Evolutionary conservation across 2,797 vertebrate species (phyloP).

Genomic region (Rhincodon typus): DNA sequence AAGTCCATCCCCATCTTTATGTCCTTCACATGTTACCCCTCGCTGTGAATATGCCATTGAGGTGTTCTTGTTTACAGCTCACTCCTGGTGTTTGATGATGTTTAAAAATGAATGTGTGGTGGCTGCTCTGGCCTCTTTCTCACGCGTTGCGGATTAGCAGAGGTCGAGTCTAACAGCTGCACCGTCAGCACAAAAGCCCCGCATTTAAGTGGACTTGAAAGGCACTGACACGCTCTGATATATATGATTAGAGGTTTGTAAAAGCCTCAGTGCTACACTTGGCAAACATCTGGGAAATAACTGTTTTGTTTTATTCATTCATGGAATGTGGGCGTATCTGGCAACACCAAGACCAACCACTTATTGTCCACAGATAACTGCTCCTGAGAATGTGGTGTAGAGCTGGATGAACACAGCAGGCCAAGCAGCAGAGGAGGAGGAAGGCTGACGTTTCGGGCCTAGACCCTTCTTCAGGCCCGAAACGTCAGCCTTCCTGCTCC

Average conservation of each 20-base stretch:
- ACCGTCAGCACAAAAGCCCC: constrained; percentile 12
- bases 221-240: neutral
- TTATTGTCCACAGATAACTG: neutral
- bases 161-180: constrained; percentile 28
- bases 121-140: neutral
- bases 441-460: too few relatives aligned
- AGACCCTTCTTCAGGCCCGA: too few relatives aligned
- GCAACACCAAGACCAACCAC: neutral
- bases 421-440: too few relatives aligned
- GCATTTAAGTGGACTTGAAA: neutral
- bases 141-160: constrained; percentile 27
- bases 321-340: neutral
- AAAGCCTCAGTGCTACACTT: neutral
- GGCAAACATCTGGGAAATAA: constrained; percentile 28
- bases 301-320: neutral
- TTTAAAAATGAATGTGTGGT: constrained; percentile 23
- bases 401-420: too few relatives aligned
- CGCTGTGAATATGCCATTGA: neutral
- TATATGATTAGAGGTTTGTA: neutral
- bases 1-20: neutral
- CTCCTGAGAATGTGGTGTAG: neutral
- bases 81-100: constrained; percentile 2
- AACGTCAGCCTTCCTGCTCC: too few relatives aligned
- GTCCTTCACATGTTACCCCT: neutral
- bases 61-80: constrained; percentile 20